These are phyloP conservation scores for Harpalus rubripes DNA, from an alignment of 2,888 invertebrate genomes.

Conservation along the genomic window DNA sequence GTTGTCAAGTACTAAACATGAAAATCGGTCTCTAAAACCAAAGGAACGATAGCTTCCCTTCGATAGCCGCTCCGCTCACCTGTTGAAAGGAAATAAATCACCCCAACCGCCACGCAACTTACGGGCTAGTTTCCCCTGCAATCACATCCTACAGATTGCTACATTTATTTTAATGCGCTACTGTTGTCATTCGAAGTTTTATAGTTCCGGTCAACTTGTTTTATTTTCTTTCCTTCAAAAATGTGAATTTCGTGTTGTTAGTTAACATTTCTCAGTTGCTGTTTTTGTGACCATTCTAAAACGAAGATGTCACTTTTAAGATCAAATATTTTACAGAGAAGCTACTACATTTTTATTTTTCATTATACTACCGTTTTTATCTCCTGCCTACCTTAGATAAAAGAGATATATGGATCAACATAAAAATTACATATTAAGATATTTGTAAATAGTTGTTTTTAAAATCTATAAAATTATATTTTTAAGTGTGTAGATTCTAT, in stretches of 20 bases:
- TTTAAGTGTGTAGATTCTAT: too few relatives aligned
- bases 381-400: too few relatives aligned
- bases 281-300: slow-evolving; percentile 50
- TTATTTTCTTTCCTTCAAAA: slow-evolving; percentile 69
- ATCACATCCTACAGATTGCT: slow-evolving; percentile 69
- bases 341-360: slow-evolving; percentile 7
- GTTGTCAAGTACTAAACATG: slow-evolving; percentile 69
- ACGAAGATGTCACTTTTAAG: slow-evolving; percentile 43
- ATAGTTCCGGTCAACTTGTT: slow-evolving; percentile 71
- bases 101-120: slow-evolving; percentile 65
- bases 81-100: slow-evolving; percentile 49
- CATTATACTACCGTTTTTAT: too few relatives aligned
- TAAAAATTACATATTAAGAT: too few relatives aligned
- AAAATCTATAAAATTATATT: too few relatives aligned
- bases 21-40: slow-evolving; percentile 69
- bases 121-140: slow-evolving; percentile 68
- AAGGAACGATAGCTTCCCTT: slow-evolving; percentile 69
- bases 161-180: slow-evolving; percentile 73
- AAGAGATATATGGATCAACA: too few relatives aligned
- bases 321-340: slow-evolving; percentile 21
- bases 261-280: slow-evolving; percentile 67
- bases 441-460: too few relatives aligned
- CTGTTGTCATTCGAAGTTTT: slow-evolving; percentile 73
- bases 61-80: slow-evolving; percentile 67
- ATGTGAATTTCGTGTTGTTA: slow-evolving; percentile 68